These are phyloP conservation scores for Stegastes partitus DNA, from an alignment of 2,113 vertebrate species.

Conservation along the genomic window DNA sequence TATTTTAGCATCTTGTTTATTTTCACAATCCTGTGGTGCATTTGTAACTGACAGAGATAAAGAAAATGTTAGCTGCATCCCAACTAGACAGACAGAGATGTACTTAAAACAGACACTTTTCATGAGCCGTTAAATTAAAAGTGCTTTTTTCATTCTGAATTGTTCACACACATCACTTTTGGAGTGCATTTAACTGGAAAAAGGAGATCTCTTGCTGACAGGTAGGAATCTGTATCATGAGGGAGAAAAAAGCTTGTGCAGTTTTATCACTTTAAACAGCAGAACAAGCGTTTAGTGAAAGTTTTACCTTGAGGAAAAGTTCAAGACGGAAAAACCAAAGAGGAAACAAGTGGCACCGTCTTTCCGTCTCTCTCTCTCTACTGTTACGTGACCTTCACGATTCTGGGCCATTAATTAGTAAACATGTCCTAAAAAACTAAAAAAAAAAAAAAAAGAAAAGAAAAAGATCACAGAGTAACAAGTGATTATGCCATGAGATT, in stretches of 20 bases:
- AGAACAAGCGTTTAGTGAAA: neutral
- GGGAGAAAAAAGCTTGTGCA: neutral
- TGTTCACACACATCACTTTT: neutral
- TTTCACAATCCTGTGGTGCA: conserved; percentile 28
- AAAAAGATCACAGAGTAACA: conserved; percentile 23
- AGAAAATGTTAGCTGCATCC: neutral
- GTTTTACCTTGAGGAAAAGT: neutral
- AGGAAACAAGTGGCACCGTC: too few species aligned
- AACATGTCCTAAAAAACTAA: conserved; percentile 6
- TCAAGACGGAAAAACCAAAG: too few species aligned
- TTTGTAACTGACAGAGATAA: conserved; percentile 10
- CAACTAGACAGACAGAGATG: conserved; percentile 8
- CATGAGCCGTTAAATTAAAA: neutral
- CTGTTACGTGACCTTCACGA: neutral
- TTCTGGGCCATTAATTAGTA: neutral
- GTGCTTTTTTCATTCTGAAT: neutral
- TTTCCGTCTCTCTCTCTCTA: too few species aligned
- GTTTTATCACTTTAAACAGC: neutral
- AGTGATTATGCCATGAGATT: conserved; percentile 52
- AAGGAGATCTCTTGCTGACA: too few species aligned
- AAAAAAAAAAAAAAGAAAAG: conserved; percentile 23
- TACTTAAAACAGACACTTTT: conserved; percentile 11
- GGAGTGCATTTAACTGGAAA: neutral
- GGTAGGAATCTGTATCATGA: neutral
- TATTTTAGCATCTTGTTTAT: neutral